phyloP scores from a whole-genome alignment of 2,797 vertebrate genomes.

The Picus viridis region DNA sequence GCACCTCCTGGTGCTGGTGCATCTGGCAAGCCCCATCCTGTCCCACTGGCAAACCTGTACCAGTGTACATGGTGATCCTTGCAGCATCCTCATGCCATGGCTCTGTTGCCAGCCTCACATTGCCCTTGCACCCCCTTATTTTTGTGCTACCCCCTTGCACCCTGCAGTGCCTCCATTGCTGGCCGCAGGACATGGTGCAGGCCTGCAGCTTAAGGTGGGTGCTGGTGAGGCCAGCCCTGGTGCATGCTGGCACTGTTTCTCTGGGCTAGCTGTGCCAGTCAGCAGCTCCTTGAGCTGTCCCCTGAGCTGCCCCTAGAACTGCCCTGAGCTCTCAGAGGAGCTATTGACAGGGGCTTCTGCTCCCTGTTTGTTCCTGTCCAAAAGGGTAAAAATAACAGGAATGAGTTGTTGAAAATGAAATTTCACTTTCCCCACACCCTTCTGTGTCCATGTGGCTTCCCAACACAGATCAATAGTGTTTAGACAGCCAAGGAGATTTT shows the following conservation, averaged over 20 bases:
- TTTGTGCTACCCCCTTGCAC: not conserved
- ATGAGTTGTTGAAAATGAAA: slow-evolving; percentile 42
- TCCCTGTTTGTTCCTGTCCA: slow-evolving; percentile 74
- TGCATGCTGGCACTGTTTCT: no score
- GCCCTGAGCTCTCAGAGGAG: slow-evolving; percentile 44
- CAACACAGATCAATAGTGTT: slow-evolving; percentile 89
- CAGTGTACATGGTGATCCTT: no score
- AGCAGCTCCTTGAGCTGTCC: not conserved
- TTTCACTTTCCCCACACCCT: slow-evolving; percentile 46
- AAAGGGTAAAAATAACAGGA: slow-evolving; percentile 88
- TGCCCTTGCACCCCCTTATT: not conserved
- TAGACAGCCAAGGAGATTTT: slow-evolving; percentile 94
- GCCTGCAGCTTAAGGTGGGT: no score
- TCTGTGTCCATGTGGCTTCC: not conserved
- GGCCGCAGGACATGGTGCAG: not conserved
- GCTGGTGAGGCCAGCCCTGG: not conserved
- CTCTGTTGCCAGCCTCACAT: not conserved
- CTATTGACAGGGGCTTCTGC: slow-evolving; percentile 78
- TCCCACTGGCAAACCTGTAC: no score
- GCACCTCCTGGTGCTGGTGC: no score
- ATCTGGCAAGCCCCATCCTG: no score
- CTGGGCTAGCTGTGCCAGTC: not conserved
- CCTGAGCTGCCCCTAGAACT: not conserved
- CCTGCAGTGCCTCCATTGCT: not conserved
- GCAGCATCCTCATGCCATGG: no score